These are phyloP conservation scores for Actinemys pallida DNA, from an alignment of 2,113 vertebrate genomes.

Conservation along the genomic window DNA sequence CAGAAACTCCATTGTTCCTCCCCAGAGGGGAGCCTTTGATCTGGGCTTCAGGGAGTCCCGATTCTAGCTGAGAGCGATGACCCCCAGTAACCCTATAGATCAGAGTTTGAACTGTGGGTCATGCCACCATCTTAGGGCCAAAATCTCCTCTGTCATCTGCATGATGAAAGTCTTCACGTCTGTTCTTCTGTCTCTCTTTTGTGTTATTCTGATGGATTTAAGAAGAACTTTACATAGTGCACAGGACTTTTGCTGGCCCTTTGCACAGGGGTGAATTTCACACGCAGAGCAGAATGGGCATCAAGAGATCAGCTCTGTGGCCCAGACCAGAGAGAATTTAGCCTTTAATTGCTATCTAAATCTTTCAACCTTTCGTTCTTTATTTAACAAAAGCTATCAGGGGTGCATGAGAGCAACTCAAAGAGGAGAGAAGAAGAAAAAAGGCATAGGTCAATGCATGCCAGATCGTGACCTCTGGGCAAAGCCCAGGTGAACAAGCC, in stretches of 20 bases:
- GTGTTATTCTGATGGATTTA: neutral
- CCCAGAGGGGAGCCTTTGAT: neutral
- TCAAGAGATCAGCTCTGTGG: neutral
- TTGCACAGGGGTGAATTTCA: neutral
- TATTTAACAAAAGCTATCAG: neutral
- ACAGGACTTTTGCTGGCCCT: neutral
- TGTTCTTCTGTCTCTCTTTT: neutral
- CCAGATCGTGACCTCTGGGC: neutral
- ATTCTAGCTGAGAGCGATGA: neutral
- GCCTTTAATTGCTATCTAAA: neutral
- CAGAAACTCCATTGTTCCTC: neutral
- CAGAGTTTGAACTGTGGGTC: neutral
- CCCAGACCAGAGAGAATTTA: neutral
- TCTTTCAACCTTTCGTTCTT: neutral
- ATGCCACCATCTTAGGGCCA: neutral
- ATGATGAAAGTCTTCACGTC: neutral
- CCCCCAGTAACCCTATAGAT: neutral
- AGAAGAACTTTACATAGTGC: neutral
- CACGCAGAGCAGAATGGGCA: neutral
- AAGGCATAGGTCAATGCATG: neutral
- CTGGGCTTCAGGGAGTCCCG: neutral
- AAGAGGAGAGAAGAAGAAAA: neutral
- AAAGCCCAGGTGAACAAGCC: neutral
- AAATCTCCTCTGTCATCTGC: neutral
- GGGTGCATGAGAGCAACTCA: neutral